Evolutionary conservation across 2,113 vertebrate species (phyloP), one percentile per base, ranked within the genome.

Genomic region (Podocnemis expansa): DNA sequence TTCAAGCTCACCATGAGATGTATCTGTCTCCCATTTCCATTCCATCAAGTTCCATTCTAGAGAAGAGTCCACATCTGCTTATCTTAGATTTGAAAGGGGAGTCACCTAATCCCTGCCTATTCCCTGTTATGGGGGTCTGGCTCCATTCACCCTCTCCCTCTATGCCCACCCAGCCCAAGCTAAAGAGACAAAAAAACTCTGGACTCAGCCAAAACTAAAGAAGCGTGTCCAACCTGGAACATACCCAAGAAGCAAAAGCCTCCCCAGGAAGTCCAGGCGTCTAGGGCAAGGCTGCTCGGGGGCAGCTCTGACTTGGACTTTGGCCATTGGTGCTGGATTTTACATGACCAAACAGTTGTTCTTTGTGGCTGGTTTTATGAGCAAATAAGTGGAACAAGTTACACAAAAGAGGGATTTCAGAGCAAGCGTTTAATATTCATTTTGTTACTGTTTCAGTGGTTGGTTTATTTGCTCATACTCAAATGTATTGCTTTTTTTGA

Each of bases 281-380:
- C 88, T 45, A 88, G 90, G 89, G 80, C 76, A 89, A 82, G 10
- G 0, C 2, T 0, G 58, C 96, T 82, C 67, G 17, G 78, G 90
- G 92, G 93, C 85, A 82, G 0, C 80, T 34, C 87, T 55, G 87
- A 24, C 38, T 8, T 10, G 89, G 90, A 91, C 83, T 87, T 80
- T 55, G 89, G 91, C 85, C 85, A 70, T 60, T 0, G 41, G 38
- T 29, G 91, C 91, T 91, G 88, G 91, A 85, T 93, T 86, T 82
- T 73, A 84, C 94, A 92, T 45, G 91, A 96, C 25, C 96, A 45
- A 83, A 70, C 95, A 81, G 52, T 51, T 96, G 89, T 81, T 12
- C 89, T 52, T 7, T 24, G 83, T 4, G 88, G 85, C 82, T 92
- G 82, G 34, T 49, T 55, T 92, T 6, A 11, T 2, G 43, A 70